Evolutionary conservation across 2,888 invertebrate genomes (phyloP), one percentile per base, ranked within the genome.

Genomic region (Cryptocephalus moraei): DNA sequence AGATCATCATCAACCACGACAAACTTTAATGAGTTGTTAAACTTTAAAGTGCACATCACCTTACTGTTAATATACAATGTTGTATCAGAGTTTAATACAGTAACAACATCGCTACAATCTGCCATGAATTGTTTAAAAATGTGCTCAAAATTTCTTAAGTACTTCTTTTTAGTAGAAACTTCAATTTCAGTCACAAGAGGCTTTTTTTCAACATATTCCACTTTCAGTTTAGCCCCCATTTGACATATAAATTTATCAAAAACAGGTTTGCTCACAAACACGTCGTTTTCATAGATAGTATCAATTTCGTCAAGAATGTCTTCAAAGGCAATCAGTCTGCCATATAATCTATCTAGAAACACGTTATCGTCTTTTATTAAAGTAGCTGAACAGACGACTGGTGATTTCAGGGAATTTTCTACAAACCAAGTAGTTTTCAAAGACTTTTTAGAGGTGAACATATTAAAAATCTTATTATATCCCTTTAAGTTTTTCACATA

Each of bases 251-350:
- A 70, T 51, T 76, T 74, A 11, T 70, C 61, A 59, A 77, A 75
- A 44, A 84, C 65, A 38, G 74, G 68, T 47, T 75, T 70, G 42
- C 78, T 73, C 49, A 81, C 70, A 47, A 78, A 75, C 22, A 79
- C 44, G 49, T 58, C 49, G 39, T 59, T 46, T 34, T 36, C 34
- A 22, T 41, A 47, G 33, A 45, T 41, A 40, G 43, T 43, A 42
- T 54, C 39, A 10, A 38, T 11, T 40, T 48, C 42, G 22, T 45
- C 39, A 41, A 41, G 9, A 36, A 56, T 44, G 48, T 69, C 63
- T 52, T 73, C 69, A 8, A 72, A 53, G 33, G 63, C 41, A 22
- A 61, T 63, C 9, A 72, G 14, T 44, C 61, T 63, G 1, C 68
- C 65, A 48, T 55, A 56, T 32, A 66, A 14, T 33, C 48, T 38